Percentiles rank a stretch among this genome's conserved stretches.
phyloP scores from a whole-genome alignment of 2,888 invertebrate genomes.

The Drosophila neoperkinsi region DNA sequence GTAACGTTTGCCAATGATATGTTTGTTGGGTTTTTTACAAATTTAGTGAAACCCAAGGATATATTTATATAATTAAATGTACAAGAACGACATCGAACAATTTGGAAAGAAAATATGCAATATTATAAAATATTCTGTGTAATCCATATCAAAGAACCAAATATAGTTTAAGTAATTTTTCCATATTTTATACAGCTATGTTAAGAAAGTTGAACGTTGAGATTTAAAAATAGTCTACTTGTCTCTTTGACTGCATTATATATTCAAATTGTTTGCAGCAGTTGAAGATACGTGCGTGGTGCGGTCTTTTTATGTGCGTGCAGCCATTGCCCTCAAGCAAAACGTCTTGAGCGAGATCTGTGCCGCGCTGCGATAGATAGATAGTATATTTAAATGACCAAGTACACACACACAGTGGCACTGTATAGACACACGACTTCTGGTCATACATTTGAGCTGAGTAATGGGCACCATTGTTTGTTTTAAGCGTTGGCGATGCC shows the following conservation, averaged over 20 bases:
- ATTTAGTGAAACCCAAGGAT: background rate
- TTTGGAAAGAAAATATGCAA: background rate
- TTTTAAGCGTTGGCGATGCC: constrained; percentile 75
- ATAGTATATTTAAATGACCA: constrained; percentile 7
- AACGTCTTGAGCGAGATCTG: constrained; percentile 71
- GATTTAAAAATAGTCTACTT: constrained; percentile 24
- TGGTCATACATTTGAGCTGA: constrained; percentile 63
- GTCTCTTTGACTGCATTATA: constrained; percentile 41
- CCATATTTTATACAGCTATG: constrained; percentile 10
- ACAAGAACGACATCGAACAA: background rate
- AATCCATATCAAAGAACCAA: background rate
- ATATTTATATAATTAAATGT: background rate
- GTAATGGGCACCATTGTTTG: constrained; percentile 74
- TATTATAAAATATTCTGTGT: background rate
- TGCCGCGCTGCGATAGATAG: constrained; percentile 64
- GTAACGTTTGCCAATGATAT: constrained; percentile 62
- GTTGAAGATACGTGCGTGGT: constrained; percentile 38
- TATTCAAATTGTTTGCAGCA: constrained; percentile 49
- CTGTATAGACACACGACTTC: constrained; percentile 51
- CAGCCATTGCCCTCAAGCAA: constrained; percentile 64
- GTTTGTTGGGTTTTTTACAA: constrained; percentile 12
- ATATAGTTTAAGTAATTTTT: background rate
- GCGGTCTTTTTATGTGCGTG: constrained; percentile 47
- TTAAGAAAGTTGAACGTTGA: constrained; percentile 4
- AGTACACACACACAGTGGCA: constrained; percentile 25